Evolutionary conservation across 1,140 invertebrate genomes (phyloP), one percentile per base, ranked within the genome.

Genomic region (Marisa cornuarietis): DNA sequence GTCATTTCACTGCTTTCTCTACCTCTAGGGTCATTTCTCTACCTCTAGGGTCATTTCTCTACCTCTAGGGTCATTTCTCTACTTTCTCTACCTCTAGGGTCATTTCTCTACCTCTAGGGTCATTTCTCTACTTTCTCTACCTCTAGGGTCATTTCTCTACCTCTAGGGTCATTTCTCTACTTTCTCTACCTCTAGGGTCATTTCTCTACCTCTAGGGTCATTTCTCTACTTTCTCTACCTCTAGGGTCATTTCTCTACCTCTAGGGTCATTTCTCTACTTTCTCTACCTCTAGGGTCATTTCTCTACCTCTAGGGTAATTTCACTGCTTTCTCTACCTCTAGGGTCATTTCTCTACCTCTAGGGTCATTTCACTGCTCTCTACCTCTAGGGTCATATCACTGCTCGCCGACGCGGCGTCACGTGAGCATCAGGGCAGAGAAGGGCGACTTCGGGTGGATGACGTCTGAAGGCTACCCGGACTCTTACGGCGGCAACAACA

Each of bases 391-490:
- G 10, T 76, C 78, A 22, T 81, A 82, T 5, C 76, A 80, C 26
- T 86, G 85, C 74, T 78, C 82, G 8, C 16, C 76, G 10, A 73
- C 58, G 9, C 65, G 80, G 31, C 62, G 78, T 10, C 79, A 82
- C 61, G 82, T 81, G 13, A 78, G 80, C 6, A 66, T 86, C 8
- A 74, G 79, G 14, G 84, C 87, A 31, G 87, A 88, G 81, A 88
- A 87, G 66, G 87, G 87, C 11, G 87, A 88, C 79, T 85, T 31
- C 72, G 87, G 87, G 8, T 82, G 81, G 76, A 85, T 87, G 8
- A 79, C 81, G 0, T 87, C 87, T 18, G 65, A 54, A 3, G 82
- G 80, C 22, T 87, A 85, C 77, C 87, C 87, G 0, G 82, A 31
- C 42, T 16, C 74, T 22, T 18, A 24, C 31, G n/a, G 31, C 7